Percentiles rank a stretch among this genome's conserved stretches.
Conservation (phyloP, 2,888 invertebrate genomes). For the Poecilobothrus nobilitatus region DNA sequence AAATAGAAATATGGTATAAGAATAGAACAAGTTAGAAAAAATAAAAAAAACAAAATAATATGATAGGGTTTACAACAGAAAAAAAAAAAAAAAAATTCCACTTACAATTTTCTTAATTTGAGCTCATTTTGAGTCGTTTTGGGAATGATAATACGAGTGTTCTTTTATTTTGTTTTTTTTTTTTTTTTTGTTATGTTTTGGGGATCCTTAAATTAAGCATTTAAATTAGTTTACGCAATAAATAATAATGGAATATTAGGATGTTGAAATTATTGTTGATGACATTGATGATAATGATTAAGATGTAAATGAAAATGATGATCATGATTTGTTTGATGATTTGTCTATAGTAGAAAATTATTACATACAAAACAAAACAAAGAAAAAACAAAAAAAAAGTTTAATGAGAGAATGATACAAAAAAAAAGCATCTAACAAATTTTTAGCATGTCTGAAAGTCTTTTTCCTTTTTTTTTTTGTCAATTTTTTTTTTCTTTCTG, state of each 20-base stretch:
- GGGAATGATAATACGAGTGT: neutral
- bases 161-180: neutral
- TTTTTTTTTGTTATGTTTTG: neutral
- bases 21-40: no score
- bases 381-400: no score
- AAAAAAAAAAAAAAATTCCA: neutral
- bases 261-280: neutral
- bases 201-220: conserved; percentile 2
- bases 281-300: neutral
- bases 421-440: neutral
- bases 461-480: no score
- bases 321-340: no score
- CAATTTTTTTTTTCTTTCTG: neutral
- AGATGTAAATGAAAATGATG: neutral
- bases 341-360: neutral
- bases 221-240: conserved; percentile 4
- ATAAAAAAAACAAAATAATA: no score
- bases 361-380: neutral
- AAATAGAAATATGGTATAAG: no score
- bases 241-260: neutral
- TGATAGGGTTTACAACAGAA: no score
- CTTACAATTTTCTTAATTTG: neutral
- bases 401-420: no score
- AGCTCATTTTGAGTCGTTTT: neutral
- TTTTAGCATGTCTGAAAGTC: neutral